Percentiles rank a stretch among this genome's conserved stretches.
These are phyloP conservation scores for Antheraea pernyi DNA, from an alignment of 1,140 invertebrate species.

Conservation along the genomic window DNA sequence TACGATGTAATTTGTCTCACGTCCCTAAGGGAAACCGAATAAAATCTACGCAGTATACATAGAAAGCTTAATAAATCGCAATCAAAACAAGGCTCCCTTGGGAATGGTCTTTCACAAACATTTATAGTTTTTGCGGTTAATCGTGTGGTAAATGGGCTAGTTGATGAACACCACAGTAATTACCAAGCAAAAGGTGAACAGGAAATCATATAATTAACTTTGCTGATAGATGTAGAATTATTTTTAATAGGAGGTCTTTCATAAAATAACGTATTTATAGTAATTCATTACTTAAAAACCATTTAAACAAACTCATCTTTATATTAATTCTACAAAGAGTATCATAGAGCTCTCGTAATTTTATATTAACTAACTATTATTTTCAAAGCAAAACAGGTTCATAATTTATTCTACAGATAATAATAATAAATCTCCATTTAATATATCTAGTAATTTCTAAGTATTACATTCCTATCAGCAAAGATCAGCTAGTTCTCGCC, in stretches of 20 bases:
- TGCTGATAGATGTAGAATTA: constrained; percentile 11
- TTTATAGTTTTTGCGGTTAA: background rate
- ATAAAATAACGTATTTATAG: background rate
- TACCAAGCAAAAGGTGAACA: background rate
- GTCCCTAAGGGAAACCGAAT: background rate
- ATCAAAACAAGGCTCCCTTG: background rate
- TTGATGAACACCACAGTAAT: background rate
- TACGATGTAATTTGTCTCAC: background rate
- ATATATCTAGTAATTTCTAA: too few species aligned
- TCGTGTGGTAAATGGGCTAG: background rate
- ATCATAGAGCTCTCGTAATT: too few species aligned
- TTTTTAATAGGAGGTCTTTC: background rate
- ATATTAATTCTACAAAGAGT: too few species aligned
- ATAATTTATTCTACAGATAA: too few species aligned
- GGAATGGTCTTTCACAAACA: background rate
- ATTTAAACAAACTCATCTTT: too few species aligned
- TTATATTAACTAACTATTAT: too few species aligned
- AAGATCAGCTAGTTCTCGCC: too few species aligned
- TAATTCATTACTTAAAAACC: background rate
- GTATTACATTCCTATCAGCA: too few species aligned
- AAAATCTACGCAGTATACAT: background rate
- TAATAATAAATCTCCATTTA: too few species aligned
- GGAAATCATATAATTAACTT: constrained; percentile 11
- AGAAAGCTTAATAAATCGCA: background rate
- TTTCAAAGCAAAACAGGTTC: too few species aligned